Evolutionary conservation across 2,888 invertebrate genomes (phyloP).

Genomic region (Celastrina argiolus): DNA sequence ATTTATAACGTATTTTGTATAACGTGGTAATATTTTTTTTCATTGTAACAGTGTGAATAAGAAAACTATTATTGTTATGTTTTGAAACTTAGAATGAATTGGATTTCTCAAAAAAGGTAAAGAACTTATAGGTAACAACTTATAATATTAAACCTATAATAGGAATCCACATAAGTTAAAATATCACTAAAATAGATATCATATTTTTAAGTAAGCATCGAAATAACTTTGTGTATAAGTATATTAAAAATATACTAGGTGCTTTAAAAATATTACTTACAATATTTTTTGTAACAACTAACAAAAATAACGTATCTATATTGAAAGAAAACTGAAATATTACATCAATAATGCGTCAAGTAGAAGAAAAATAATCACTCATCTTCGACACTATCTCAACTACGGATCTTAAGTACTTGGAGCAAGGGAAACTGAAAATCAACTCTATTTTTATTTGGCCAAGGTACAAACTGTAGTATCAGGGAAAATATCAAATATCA

Average conservation of each 20-base stretch:
- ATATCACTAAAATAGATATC: too few species aligned
- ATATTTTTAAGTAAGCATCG: too few species aligned
- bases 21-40: constrained; percentile 3
- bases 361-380: constrained; percentile 1
- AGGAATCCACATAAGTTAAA: too few species aligned
- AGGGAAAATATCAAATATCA: constrained; percentile 12
- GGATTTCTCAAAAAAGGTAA: not conserved
- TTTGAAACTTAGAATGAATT: not conserved
- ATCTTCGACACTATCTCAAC: constrained; percentile 6
- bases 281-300: too few species aligned
- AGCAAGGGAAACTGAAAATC: not conserved
- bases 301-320: not conserved
- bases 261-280: too few species aligned
- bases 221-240: too few species aligned
- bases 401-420: not conserved
- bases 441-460: not conserved
- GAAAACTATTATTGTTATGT: not conserved
- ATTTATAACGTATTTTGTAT: constrained; percentile 9
- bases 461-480: not conserved
- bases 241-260: too few species aligned
- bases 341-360: not conserved
- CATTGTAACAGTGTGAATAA: not conserved
- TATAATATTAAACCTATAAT: too few species aligned
- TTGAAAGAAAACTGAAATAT: not conserved
- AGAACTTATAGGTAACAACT: too few species aligned